phyloP scores from a whole-genome alignment of 30 jellyfish, hydroid and myxozoan genomes.

The Aurelia coerulea region DNA sequence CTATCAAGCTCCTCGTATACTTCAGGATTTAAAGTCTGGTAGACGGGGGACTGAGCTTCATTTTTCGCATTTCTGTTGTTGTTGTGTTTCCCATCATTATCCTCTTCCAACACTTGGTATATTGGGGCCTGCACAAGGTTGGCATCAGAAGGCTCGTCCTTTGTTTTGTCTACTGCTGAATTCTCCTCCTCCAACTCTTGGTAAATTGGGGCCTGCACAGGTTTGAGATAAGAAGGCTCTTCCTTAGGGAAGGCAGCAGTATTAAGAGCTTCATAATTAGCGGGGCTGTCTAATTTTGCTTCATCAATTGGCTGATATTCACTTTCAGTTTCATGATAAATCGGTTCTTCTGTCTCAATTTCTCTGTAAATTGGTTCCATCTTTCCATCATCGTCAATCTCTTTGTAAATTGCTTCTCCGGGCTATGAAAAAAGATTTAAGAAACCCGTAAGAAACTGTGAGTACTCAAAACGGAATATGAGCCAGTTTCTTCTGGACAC shows the following conservation, averaged over 20 bases:
- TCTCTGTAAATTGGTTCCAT: constrained; percentile 45
- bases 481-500: no score
- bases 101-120: constrained; percentile 14
- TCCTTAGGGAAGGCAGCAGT: neutral
- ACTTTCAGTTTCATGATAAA: constrained; percentile 9
- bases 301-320: neutral
- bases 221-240: neutral
- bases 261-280: neutral
- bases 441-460: no score
- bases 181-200: neutral
- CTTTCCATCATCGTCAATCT: neutral
- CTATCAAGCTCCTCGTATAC: no score
- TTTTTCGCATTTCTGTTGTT: no score
- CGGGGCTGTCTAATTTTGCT: neutral
- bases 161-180: no score
- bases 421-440: neutral
- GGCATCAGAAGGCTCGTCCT: neutral
- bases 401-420: neutral
- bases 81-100: neutral
- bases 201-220: constrained; percentile 1
- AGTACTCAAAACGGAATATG: no score
- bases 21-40: no score
- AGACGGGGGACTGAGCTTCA: no score
- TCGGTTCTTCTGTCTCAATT: constrained; percentile 16
- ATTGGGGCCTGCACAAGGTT: constrained; percentile 6